phyloP scores from a whole-genome alignment of 1,140 invertebrate genomes.

The Lordiphosa mommai region DNA sequence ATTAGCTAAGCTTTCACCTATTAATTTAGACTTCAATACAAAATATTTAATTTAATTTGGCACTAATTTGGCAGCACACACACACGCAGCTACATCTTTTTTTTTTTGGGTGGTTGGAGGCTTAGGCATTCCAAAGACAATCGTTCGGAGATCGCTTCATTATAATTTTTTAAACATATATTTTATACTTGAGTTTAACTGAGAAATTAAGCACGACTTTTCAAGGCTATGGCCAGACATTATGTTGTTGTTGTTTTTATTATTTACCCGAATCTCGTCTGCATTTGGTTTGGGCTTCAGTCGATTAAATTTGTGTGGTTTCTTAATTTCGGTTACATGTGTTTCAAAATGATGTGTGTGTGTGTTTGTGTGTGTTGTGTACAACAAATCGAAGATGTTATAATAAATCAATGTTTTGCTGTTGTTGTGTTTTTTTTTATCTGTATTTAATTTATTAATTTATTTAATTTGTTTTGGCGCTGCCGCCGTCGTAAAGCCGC shows the following conservation, averaged over 20 bases:
- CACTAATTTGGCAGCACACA: slow-evolving; percentile 39
- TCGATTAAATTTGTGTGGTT: slow-evolving; percentile 56
- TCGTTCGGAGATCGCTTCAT: slow-evolving; percentile 47
- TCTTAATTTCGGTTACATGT: slow-evolving; percentile 37
- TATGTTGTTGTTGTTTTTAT: slow-evolving; percentile 11
- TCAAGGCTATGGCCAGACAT: slow-evolving; percentile 45
- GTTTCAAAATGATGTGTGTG: background rate
- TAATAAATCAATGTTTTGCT: slow-evolving; percentile 50
- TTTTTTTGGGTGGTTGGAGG: too few relatives aligned
- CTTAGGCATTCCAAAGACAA: slow-evolving; percentile 28
- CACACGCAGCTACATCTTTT: background rate
- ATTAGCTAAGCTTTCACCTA: slow-evolving; percentile 39
- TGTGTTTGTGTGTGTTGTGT: slow-evolving; percentile 1
- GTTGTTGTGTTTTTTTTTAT: slow-evolving; percentile 7
- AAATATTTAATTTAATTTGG: slow-evolving; percentile 45
- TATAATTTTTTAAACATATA: slow-evolving; percentile 71
- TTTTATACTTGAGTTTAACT: slow-evolving; percentile 69
- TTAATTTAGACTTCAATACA: slow-evolving; percentile 34
- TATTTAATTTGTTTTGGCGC: slow-evolving; percentile 23
- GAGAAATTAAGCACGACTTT: slow-evolving; percentile 76
- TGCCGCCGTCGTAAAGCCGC: background rate
- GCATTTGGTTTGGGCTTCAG: slow-evolving; percentile 51
- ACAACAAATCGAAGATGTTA: slow-evolving; percentile 29
- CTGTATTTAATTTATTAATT: slow-evolving; percentile 38
- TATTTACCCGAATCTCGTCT: slow-evolving; percentile 41